phyloP scores from a whole-genome alignment of 2,888 invertebrate genomes.

The Sericinus montela region DNA sequence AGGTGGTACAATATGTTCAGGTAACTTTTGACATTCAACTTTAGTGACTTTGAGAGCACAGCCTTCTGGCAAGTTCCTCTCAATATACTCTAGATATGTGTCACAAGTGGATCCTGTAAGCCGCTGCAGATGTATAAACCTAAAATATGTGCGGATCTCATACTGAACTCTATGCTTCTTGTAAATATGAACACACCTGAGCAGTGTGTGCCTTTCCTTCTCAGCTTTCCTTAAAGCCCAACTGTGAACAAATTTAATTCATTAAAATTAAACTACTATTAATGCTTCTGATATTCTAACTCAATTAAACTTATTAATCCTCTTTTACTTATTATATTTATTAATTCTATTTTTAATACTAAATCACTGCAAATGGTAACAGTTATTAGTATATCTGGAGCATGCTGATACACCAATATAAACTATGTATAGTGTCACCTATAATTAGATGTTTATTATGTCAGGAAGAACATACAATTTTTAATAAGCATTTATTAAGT shows the following conservation, averaged over 20 bases:
- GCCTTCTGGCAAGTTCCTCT: constrained; percentile 98
- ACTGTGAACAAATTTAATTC: constrained; percentile 70
- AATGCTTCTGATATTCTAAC: too few species aligned
- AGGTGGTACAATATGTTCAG: constrained; percentile 75
- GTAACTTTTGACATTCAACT: constrained; percentile 80
- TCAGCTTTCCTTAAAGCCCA: constrained; percentile 85
- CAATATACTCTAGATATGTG: constrained; percentile 96
- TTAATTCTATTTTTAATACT: too few species aligned
- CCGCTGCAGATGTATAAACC: constrained; percentile 88
- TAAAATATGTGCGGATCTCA: constrained; percentile 95
- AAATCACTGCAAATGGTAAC: too few species aligned
- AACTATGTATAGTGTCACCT: too few species aligned
- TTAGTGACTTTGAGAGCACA: constrained; percentile 95
- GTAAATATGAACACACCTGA: constrained; percentile 93
- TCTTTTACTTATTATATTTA: too few species aligned
- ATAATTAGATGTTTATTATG: too few species aligned
- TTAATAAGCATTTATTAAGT: too few species aligned
- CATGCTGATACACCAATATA: too few species aligned
- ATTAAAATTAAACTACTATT: not conserved
- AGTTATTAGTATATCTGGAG: too few species aligned
- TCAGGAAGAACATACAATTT: too few species aligned
- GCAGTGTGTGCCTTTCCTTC: constrained; percentile 87
- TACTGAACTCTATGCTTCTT: constrained; percentile 98
- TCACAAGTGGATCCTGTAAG: constrained; percentile 97
- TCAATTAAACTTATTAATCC: too few species aligned